These are phyloP conservation scores for Eurystomus glaucurus DNA, from an alignment of 2,797 vertebrate species.

Conservation along the genomic window DNA sequence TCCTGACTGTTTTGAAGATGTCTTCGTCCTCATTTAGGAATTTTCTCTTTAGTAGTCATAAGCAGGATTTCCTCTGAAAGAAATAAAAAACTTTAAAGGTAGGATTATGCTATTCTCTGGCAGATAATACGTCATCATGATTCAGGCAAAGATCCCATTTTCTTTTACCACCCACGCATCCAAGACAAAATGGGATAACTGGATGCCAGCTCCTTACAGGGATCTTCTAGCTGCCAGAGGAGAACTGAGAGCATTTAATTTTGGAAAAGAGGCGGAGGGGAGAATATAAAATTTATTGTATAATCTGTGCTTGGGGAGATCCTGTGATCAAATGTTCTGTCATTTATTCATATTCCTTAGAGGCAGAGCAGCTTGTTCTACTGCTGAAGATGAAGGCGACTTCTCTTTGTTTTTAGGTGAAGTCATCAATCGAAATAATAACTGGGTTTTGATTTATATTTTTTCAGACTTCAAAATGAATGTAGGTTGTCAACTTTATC, in stretches of 20 bases:
- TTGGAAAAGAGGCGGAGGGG: background rate
- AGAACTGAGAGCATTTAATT: background rate
- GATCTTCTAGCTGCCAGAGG: background rate
- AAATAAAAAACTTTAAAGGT: background rate
- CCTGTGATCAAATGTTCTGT: background rate
- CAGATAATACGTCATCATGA: background rate
- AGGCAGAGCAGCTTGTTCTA: background rate
- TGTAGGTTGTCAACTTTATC: background rate
- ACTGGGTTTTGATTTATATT: background rate
- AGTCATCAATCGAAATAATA: background rate
- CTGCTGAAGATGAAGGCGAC: background rate
- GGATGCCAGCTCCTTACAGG: conserved; percentile 6
- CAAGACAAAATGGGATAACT: conserved; percentile 51
- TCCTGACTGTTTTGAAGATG: background rate
- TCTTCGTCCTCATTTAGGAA: background rate
- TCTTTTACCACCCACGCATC: conserved; percentile 16
- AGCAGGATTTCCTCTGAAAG: background rate
- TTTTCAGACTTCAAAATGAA: background rate
- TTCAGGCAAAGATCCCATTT: conserved; percentile 54
- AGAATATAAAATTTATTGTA: background rate
- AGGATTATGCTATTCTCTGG: background rate
- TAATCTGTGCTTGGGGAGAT: background rate
- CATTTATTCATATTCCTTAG: background rate
- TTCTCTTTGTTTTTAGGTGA: background rate
- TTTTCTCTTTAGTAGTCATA: conserved; percentile 16